Base-by-base conservation (phyloP, 2,797 vertebrate species). In the Mus spretus region DNA sequence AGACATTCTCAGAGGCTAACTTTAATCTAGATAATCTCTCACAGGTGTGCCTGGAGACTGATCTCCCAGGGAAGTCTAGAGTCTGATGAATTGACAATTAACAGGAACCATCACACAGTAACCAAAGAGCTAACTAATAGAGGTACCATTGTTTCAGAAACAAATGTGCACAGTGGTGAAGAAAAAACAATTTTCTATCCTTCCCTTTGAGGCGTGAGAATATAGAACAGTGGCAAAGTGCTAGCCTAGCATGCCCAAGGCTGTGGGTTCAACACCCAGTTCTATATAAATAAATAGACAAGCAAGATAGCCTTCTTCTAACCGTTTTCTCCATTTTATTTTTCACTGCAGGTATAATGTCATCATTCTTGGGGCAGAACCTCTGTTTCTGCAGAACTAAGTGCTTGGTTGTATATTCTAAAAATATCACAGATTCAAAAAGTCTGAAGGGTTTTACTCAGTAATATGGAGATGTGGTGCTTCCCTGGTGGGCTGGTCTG, bases 121-220 rank as follows among this genome's bases (percentile, higher is more conserved):
- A 50, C 34, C 44, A 59, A 53, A 79, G 37, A 44, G 20, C 37
- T 44, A 75, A 12, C 55, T 63, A 79, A 12, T 24, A n/a, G 91
- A 83, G n/a, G 34, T 34, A 92, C 67, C 37, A 47, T 13, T 85
- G 55, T 89, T 92, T 95, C 57, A 94, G 47, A 87, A 67, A 80
- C n/a, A 57, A 94, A 67, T 67, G 47, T 85, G 70, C 4, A 57
- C 59, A 80, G 26, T 65, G 37, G 47, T 74, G 40, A 77, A 77
- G 24, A 12, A 75, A 9, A 90, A 93, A 80, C 4, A 78, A 31
- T 65, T 85, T 65, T 85, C 65, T 96, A 74, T 55, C 55, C 53
- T n/a, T 19, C 9, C 26, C 55, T 86, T 85, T 72, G n/a, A 44
- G 67, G 5, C 19, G 2, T 63, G n/a, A 40, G 72, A 31, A 13